phyloP scores from a whole-genome alignment of 2,888 invertebrate species.

The Dastarcus helophoroides region DNA sequence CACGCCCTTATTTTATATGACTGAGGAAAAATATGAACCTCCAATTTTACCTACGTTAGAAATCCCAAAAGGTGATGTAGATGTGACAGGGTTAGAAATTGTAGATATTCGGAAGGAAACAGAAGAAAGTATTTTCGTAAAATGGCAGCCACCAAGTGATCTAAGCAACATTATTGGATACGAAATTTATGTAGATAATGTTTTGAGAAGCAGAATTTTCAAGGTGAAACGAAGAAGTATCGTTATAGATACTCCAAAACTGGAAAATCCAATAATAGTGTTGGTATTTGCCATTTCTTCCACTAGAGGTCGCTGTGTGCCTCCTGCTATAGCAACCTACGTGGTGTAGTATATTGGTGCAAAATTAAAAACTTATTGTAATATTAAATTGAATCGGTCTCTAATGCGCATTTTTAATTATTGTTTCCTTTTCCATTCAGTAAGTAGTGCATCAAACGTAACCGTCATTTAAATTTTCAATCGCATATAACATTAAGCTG shows the following conservation, averaged over 20 bases:
- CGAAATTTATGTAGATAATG: constrained; percentile 25
- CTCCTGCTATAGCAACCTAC: constrained; percentile 26
- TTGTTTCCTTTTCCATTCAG: too few species aligned
- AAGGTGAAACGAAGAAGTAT: constrained; percentile 23
- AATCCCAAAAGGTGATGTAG: too few species aligned
- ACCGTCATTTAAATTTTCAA: too few species aligned
- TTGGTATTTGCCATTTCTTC: constrained; percentile 24
- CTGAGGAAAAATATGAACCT: too few species aligned
- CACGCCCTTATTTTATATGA: too few species aligned
- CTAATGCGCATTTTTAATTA: too few species aligned
- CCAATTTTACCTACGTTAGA: too few species aligned
- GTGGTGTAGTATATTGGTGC: too few species aligned
- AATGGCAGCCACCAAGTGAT: constrained; percentile 21
- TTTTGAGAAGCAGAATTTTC: constrained; percentile 22
- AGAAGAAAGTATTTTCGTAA: constrained; percentile 24
- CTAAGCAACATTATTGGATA: constrained; percentile 18
- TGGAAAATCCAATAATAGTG: constrained; percentile 21
- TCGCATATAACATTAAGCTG: too few species aligned
- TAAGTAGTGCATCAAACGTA: too few species aligned
- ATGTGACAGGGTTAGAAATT: constrained; percentile 21
- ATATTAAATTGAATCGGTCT: too few species aligned
- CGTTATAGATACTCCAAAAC: constrained; percentile 23
- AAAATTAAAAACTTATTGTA: too few species aligned
- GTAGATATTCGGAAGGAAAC: constrained; percentile 23
- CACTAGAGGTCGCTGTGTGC: constrained; percentile 23